phyloP scores from a whole-genome alignment of 2,113 vertebrate genomes.

The Cavia aperea region DNA sequence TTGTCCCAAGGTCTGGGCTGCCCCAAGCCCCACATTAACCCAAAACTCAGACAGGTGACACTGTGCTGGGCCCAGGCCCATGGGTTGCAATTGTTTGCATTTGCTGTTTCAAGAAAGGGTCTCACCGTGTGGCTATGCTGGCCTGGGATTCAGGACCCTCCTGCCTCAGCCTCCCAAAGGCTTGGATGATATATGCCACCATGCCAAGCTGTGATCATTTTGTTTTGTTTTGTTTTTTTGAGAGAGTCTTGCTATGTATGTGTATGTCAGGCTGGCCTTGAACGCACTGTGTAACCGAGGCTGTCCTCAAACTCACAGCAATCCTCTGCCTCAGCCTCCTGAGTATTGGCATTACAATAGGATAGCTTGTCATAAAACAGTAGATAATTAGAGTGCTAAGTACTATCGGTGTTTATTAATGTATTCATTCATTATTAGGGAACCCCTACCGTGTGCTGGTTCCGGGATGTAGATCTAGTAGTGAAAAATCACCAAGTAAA shows the following conservation, averaged over 20 bases:
- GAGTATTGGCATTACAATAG: too few relatives aligned
- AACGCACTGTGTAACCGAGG: too few relatives aligned
- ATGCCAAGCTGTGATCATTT: too few relatives aligned
- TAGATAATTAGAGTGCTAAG: background rate
- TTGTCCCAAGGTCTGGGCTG: background rate
- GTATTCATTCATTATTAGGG: background rate
- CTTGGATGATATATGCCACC: too few relatives aligned
- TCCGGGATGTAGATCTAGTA: background rate
- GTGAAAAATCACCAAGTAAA: background rate
- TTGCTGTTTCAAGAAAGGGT: background rate
- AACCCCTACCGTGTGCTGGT: background rate
- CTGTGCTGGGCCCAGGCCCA: background rate
- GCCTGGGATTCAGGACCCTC: background rate
- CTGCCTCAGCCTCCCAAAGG: too few relatives aligned
- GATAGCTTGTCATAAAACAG: background rate
- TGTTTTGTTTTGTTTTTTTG: too few relatives aligned
- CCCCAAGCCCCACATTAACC: too few relatives aligned
- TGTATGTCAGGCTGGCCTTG: too few relatives aligned
- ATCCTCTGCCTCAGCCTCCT: too few relatives aligned
- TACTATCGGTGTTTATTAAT: background rate
- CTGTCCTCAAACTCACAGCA: too few relatives aligned
- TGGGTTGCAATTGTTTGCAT: background rate
- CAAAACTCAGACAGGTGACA: too few relatives aligned
- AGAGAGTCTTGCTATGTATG: too few relatives aligned
- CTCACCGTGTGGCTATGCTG: background rate